A percentile compares a stretch with the other conserved stretches of the same genome.
phyloP scores from a whole-genome alignment of 2,113 vertebrate species.

The Nettapus auritus region DNA sequence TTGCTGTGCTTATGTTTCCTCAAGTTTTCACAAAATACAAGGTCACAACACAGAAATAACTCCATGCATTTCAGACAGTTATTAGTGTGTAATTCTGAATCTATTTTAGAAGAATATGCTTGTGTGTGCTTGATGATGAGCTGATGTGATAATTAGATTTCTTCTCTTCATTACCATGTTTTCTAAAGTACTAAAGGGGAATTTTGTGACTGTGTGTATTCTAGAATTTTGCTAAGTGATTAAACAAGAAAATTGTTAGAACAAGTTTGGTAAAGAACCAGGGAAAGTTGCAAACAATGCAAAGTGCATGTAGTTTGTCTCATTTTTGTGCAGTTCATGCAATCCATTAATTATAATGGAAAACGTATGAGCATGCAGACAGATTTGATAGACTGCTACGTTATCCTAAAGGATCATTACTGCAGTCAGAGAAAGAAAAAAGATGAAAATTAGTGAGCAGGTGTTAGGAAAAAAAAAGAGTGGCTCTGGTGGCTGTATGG shows the following conservation, averaged over 20 bases:
- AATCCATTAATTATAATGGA: background rate
- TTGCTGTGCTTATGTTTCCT: background rate
- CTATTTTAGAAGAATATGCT: background rate
- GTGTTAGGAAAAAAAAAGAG: background rate
- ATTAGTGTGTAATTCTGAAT: background rate
- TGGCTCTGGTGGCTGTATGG: background rate
- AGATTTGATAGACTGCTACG: background rate
- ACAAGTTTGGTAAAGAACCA: background rate
- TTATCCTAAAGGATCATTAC: background rate
- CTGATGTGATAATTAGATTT: conserved; percentile 1
- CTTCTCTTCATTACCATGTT: background rate
- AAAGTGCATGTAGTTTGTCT: background rate
- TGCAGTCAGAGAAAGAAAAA: background rate
- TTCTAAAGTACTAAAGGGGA: background rate
- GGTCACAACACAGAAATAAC: background rate
- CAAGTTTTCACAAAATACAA: background rate
- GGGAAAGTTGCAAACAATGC: background rate
- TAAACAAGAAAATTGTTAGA: background rate
- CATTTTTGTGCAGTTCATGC: background rate
- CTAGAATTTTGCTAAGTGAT: background rate
- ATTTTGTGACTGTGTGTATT: background rate
- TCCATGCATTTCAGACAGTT: background rate
- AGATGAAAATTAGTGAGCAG: background rate
- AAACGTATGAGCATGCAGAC: background rate
- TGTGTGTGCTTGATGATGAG: background rate